Conservation (phyloP, 2,797 vertebrate genomes). For the Pagetopsis macropterus region DNA sequence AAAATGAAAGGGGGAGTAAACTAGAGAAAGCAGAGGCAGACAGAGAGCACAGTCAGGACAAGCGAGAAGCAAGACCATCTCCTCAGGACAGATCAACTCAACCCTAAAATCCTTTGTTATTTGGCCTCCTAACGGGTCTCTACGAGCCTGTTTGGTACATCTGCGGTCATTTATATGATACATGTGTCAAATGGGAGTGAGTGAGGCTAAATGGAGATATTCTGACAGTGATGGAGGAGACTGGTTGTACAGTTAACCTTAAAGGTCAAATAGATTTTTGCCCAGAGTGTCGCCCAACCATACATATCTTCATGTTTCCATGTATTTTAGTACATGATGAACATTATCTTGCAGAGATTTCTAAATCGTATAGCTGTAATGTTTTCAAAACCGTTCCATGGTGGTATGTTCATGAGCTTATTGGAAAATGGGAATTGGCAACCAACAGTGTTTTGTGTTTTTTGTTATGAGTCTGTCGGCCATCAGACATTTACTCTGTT, state of each 20-base stretch:
- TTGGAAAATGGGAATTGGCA: neutral
- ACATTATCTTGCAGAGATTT: neutral
- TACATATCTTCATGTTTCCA: too few species aligned
- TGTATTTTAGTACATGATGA: neutral
- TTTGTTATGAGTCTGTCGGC: too few species aligned
- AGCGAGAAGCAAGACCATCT: constrained; percentile 15
- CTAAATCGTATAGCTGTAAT: neutral
- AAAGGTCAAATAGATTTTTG: neutral
- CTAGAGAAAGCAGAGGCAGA: constrained; percentile 36
- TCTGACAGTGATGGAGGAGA: constrained; percentile 3
- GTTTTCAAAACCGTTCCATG: neutral
- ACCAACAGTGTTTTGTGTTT: neutral
- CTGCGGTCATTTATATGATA: neutral
- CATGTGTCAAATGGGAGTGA: neutral
- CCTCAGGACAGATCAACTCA: neutral
- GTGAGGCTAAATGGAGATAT: constrained; percentile 1
- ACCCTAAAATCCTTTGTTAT: constrained; percentile 14
- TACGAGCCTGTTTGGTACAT: neutral
- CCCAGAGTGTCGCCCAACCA: too few species aligned
- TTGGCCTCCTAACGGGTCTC: constrained; percentile 8
- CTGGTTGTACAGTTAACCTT: neutral
- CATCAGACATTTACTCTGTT: too few species aligned
- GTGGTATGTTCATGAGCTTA: neutral
- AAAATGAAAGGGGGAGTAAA: constrained; percentile 62
- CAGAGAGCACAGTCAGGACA: constrained; percentile 31